Percentiles rank a stretch among this genome's conserved stretches.
These are phyloP conservation scores for Cheirogaleus major DNA, from an alignment of 2,797 vertebrate species.

Conservation along the genomic window DNA sequence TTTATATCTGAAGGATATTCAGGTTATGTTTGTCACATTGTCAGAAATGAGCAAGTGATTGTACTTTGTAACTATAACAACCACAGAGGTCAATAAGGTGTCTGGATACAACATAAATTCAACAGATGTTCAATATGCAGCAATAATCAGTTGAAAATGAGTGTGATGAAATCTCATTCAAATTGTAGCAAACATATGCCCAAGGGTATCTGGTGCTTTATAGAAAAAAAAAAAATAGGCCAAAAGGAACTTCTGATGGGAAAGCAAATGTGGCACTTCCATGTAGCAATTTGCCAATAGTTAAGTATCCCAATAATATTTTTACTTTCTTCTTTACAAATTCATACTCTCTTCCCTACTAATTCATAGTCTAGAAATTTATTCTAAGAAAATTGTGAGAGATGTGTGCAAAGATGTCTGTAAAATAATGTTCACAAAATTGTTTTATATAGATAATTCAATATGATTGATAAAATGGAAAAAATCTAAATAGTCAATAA, in stretches of 20 bases:
- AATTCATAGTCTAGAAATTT: constrained; percentile 8
- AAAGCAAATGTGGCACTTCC: neutral
- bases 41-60: neutral
- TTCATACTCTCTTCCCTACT: neutral
- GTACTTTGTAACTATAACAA: neutral
- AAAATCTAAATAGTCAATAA: neutral
- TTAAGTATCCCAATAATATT: constrained; percentile 24
- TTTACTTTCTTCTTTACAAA: neutral
- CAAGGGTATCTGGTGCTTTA: neutral
- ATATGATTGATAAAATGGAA: neutral
- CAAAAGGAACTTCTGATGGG: neutral
- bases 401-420: neutral
- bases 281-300: neutral
- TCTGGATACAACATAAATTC: neutral
- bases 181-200: neutral
- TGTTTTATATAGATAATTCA: neutral
- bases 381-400: neutral
- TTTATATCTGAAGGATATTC: neutral
- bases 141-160: neutral
- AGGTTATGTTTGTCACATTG: neutral
- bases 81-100: neutral
- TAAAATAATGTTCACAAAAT: neutral
- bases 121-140: neutral
- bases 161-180: neutral
- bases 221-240: neutral